phyloP scores from a whole-genome alignment of 2,888 invertebrate species.

The Phyto melanocephala region DNA sequence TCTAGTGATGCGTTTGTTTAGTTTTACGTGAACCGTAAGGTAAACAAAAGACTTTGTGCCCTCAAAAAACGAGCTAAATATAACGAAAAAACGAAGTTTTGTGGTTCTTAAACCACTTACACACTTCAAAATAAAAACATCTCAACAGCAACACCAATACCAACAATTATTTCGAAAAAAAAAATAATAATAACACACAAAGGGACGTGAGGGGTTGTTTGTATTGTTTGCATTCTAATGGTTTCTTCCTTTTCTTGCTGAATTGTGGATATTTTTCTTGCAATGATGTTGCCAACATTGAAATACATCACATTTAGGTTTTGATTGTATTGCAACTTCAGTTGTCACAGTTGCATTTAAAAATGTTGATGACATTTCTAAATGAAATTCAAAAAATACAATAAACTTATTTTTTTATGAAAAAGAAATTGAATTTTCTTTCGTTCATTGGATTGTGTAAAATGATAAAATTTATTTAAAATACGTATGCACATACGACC shows the following conservation, averaged over 20 bases:
- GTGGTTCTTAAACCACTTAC: slow-evolving; percentile 6
- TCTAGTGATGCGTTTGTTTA: background rate
- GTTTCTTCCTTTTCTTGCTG: background rate
- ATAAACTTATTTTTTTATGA: slow-evolving; percentile 9
- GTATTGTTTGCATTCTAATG: slow-evolving; percentile 52
- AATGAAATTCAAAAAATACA: background rate
- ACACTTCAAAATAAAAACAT: slow-evolving; percentile 8
- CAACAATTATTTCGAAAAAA: background rate
- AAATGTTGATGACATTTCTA: background rate
- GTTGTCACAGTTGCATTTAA: background rate
- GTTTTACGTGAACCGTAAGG: background rate
- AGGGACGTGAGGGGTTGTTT: slow-evolving; percentile 54
- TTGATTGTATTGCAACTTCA: background rate
- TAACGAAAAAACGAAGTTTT: slow-evolving; percentile 10
- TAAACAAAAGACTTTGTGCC: background rate
- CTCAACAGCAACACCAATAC: background rate
- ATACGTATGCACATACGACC: background rate
- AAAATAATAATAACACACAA: background rate
- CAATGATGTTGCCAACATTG: background rate
- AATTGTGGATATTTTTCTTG: background rate
- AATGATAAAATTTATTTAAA: slow-evolving; percentile 39
- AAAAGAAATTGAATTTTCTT: slow-evolving; percentile 37
- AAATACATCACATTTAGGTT: background rate
- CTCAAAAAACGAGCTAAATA: background rate
- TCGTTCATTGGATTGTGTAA: slow-evolving; percentile 36